A percentile compares a stretch with the other conserved stretches of the same genome.
Evolutionary conservation across 2,113 vertebrate species (phyloP).

Genomic region (Ictalurus punctatus): DNA sequence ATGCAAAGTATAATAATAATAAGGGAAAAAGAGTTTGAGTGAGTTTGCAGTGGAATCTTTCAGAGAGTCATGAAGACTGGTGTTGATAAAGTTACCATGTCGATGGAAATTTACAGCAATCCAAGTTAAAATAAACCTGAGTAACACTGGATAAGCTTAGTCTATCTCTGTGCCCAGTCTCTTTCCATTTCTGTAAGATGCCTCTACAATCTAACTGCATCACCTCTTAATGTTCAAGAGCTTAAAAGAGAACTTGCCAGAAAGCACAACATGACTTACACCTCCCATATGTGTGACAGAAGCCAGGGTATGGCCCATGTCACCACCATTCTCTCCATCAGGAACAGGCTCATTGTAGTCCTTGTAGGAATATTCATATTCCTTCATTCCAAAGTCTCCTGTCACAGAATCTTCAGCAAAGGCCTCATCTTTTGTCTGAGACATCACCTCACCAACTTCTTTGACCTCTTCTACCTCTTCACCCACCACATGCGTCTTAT

Average conservation of each 20-base stretch:
- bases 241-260: constrained; percentile 46
- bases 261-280: constrained; percentile 78
- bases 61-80: constrained; percentile 3
- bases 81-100: neutral
- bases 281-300: constrained; percentile 83
- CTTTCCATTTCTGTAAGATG: constrained; percentile 8
- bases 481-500: constrained; percentile 52
- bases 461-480: constrained; percentile 64
- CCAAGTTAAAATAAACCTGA: neutral
- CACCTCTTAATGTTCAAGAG: constrained; percentile 47
- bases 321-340: constrained; percentile 66
- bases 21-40: too few relatives aligned
- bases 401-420: constrained; percentile 78
- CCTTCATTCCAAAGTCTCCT: constrained; percentile 72
- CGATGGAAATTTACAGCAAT: neutral
- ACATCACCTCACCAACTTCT: constrained; percentile 57
- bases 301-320: constrained; percentile 82
- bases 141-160: neutral
- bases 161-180: neutral
- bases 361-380: constrained; percentile 86
- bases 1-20: neutral
- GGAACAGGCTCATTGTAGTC: constrained; percentile 75
- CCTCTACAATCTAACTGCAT: constrained; percentile 45
- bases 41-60: constrained; percentile 37
- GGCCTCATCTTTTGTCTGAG: constrained; percentile 57